These are phyloP conservation scores for Bradypodion pumilum DNA, from an alignment of 2,797 vertebrate species.

Conservation along the genomic window DNA sequence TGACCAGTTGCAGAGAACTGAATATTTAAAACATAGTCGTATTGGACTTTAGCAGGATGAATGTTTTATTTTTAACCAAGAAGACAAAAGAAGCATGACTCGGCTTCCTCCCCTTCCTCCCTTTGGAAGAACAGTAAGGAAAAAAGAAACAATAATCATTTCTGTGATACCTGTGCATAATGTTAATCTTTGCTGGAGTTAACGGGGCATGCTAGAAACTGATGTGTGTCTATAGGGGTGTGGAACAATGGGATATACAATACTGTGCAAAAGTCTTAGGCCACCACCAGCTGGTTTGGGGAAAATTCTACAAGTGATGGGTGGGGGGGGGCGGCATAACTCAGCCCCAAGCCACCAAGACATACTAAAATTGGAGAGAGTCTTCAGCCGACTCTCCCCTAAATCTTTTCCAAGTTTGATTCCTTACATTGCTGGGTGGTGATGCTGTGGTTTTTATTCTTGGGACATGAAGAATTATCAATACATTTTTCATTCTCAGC, in stretches of 20 bases:
- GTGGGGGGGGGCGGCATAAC: neutral
- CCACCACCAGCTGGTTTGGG: no score
- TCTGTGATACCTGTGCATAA: conserved; percentile 3
- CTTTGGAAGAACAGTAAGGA: conserved; percentile 52
- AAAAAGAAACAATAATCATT: conserved; percentile 23
- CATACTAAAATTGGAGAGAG: no score
- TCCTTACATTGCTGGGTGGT: neutral
- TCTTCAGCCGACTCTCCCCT: no score
- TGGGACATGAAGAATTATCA: no score
- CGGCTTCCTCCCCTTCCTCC: conserved; percentile 45
- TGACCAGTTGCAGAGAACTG: neutral
- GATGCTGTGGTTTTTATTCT: neutral
- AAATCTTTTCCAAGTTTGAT: no score
- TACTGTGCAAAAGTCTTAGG: no score
- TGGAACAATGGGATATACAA: no score
- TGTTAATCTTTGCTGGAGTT: neutral
- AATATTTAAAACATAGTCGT: conserved; percentile 47
- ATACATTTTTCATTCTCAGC: neutral
- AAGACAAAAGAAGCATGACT: conserved; percentile 35
- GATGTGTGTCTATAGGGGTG: no score
- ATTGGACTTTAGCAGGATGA: conserved; percentile 45
- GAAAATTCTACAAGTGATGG: no score
- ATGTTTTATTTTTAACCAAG: conserved; percentile 57
- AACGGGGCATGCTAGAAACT: neutral
- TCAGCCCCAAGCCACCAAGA: no score